These are phyloP conservation scores for Plectrocnemia conspersa DNA, from an alignment of 1,140 invertebrate genomes.

Conservation along the genomic window DNA sequence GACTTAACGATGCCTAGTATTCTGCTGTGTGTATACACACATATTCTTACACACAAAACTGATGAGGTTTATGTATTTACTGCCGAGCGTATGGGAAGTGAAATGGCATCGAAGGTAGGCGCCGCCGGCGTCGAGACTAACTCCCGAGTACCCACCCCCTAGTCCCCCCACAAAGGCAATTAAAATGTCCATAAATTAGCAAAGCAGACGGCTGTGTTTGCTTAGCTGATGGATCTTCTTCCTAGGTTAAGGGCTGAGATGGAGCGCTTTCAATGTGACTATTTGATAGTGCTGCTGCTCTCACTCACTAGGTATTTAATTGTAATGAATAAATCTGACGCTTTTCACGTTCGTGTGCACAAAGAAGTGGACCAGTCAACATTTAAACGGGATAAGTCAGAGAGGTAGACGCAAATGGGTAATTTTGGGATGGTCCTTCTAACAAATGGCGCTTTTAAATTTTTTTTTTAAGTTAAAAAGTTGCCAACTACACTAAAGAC, in stretches of 20 bases:
- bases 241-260: not conserved
- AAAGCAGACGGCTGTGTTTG: slow-evolving; percentile 25
- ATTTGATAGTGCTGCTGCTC: not conserved
- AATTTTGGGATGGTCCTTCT: not conserved
- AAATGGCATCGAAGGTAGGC: not conserved
- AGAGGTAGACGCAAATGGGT: not conserved
- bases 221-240: slow-evolving; percentile 29
- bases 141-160: not conserved
- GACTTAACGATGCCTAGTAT: too few species aligned
- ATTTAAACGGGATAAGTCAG: slow-evolving; percentile 15
- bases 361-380: slow-evolving; percentile 11
- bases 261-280: not conserved
- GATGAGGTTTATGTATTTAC: not conserved
- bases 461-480: too few species aligned
- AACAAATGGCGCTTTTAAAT: too few species aligned
- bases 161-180: slow-evolving; percentile 30
- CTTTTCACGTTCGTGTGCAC: slow-evolving; percentile 5
- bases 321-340: slow-evolving; percentile 21
- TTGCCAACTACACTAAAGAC: too few species aligned
- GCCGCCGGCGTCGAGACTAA: not conserved
- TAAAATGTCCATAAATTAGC: slow-evolving; percentile 36
- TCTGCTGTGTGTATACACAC: too few species aligned
- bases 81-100: slow-evolving; percentile 1
- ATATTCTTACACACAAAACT: too few species aligned
- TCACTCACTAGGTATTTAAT: too few species aligned